Evolutionary conservation across 2,113 vertebrate species (phyloP), one percentile per base, ranked within the genome.

Genomic region (Empidonax alnorum): DNA sequence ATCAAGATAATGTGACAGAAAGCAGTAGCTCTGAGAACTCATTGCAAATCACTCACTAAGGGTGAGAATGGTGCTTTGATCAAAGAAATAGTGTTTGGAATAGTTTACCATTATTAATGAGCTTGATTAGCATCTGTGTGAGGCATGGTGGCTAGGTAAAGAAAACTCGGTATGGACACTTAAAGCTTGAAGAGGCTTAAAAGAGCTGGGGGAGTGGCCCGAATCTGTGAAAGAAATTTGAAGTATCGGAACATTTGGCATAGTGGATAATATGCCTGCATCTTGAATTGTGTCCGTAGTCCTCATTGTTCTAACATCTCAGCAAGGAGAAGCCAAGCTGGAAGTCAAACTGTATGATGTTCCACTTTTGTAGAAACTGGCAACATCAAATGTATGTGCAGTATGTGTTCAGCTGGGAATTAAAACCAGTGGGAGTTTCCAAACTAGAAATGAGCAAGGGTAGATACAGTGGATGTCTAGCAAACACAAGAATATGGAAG

Each of bases 181-280:
- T 31, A 69, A 66, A 71, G 2, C 33, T 33, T 44, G 11, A 53
- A 61, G 4, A 44, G 10, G 1, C 16, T 69, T 58, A 74, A 44
- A 35, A 81, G 24, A 59, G 9, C 9, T 78, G 20, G 21, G 14
- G 35, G 15, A 39, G 42, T 39, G 35, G 3, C 11, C 33, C 28
- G 71, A 63, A 50, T 5, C 30, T 68, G 7, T 41, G n/a, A 58
- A 82, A 58, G 25, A 46, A 33, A 3, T 21, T 44, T 83, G 27
- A 22, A 22, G 10, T 72, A 58, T 41, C 14, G n/a, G 42, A 46
- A 3, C 2, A 27, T 67, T 31, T 82, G 37, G 8, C 30, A 47
- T 6, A 86, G 6, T 0, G 0, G 14, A 28, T 25, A 67, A 30
- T 62, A 25, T 61, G 6, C 4, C 8, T 52, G 7, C 37, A 25